phyloP scores from a whole-genome alignment of 2,888 invertebrate species.

The Penaeus monodon region DNA sequence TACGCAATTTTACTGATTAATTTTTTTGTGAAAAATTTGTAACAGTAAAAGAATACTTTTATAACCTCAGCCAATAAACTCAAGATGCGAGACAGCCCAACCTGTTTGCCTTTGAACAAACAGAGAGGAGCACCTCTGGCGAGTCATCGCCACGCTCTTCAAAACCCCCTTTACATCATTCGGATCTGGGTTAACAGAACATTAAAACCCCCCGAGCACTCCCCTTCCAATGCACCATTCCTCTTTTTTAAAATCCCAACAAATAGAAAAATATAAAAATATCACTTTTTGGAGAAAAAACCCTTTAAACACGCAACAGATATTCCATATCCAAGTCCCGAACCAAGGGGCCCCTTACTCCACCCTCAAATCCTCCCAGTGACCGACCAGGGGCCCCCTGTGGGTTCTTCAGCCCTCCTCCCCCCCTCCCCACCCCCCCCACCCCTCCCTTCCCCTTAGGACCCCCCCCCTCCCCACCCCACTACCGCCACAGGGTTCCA shows the following conservation, averaged over 20 bases:
- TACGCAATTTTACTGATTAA: too few species aligned
- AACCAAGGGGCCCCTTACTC: constrained; percentile 45
- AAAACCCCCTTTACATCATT: constrained; percentile 43
- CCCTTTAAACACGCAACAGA: constrained; percentile 39
- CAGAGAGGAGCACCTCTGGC: background rate
- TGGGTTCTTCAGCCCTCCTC: background rate
- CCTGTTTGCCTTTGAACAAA: constrained; percentile 5
- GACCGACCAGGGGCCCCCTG: too few species aligned
- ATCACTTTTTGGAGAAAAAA: constrained; percentile 48
- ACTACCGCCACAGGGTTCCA: background rate
- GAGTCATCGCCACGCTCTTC: constrained; percentile 47
- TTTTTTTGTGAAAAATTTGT: too few species aligned
- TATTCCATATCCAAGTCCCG: constrained; percentile 31
- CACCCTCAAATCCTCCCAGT: constrained; percentile 49
- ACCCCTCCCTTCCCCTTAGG: constrained; percentile 14
- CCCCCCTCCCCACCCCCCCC: constrained; percentile 54
- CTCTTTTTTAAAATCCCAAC: constrained; percentile 20
- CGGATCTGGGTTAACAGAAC: constrained; percentile 17
- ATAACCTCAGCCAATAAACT: constrained; percentile 26
- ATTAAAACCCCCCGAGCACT: background rate
- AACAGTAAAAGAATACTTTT: too few species aligned
- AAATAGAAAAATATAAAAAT: too few species aligned
- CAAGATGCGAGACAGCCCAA: constrained; percentile 54
- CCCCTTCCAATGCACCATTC: constrained; percentile 5
- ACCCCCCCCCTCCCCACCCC: constrained; percentile 24